Evolutionary conservation across 2,888 invertebrate species (phyloP), one percentile per base, ranked within the genome.

Genomic region (Apomyelois bistriatella): DNA sequence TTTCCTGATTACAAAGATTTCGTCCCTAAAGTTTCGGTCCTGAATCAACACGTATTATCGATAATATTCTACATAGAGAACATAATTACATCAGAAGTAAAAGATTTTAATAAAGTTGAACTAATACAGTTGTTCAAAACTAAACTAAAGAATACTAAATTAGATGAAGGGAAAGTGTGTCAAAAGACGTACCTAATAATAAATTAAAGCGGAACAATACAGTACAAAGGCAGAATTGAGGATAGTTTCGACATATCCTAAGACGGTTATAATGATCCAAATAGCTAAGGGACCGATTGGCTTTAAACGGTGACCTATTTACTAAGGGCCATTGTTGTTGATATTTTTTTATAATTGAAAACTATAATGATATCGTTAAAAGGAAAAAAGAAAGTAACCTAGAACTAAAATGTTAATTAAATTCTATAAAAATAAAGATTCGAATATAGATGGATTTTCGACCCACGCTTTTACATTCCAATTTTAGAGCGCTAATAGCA

Each of bases 391-490:
- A n/a, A n/a, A 3, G 22, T 22, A 22, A 22, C 22, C 22, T 22
- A 15, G 38, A 40, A 15, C 1, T 40, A 41, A 41, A 17, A 17
- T 15, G 41, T 28, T 22, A 13, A 13, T 6, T 28, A 22, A 0
- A 41, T 48, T 17, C 17, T 17, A 48, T 41, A 38, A 12, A 5
- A 38, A 30, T 28, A 30, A 15, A 8, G 15, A 3, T 16, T 15
- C 8, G 9, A 7, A 32, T 15, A 17, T 43, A 43, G 10, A 52
- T 37, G 35, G 28, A 42, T 36, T 15, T 38, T 30, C n/a, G 8
- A 35, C 56, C 58, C 55, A 51, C 58, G 52, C 53, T 60, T 62
- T 64, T 58, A 61, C 59, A 64, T 62, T 62, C 58, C 52, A 58
- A 62, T 59, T 61, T 58, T 53, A 42, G 43, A 54, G 41, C 54